Evolutionary conservation across 2,888 invertebrate genomes (phyloP).

Genomic region (Ethmia dodecea): DNA sequence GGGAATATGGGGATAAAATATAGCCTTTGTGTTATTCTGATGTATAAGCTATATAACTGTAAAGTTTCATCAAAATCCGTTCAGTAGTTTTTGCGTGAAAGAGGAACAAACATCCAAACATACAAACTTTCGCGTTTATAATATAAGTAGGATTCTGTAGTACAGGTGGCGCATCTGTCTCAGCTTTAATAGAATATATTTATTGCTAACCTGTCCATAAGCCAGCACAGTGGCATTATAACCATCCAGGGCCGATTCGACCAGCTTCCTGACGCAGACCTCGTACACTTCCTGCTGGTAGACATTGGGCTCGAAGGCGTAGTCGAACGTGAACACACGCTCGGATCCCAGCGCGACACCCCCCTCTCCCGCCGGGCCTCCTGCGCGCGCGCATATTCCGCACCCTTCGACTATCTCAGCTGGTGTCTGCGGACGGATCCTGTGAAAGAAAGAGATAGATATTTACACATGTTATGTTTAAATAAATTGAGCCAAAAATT

Average conservation of each 20-base stretch:
- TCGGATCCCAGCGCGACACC: slow-evolving; percentile 95
- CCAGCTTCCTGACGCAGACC: slow-evolving; percentile 88
- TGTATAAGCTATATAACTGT: too few relatives aligned
- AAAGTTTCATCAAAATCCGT: too few relatives aligned
- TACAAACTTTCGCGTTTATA: too few relatives aligned
- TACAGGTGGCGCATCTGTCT: too few relatives aligned
- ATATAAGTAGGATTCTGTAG: too few relatives aligned
- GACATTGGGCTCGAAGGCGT: slow-evolving; percentile 91
- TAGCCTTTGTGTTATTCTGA: too few relatives aligned
- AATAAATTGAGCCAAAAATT: too few relatives aligned
- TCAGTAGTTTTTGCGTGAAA: too few relatives aligned
- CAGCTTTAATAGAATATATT: too few relatives aligned
- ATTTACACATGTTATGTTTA: neutral
- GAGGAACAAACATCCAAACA: too few relatives aligned
- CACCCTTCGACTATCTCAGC: slow-evolving; percentile 97
- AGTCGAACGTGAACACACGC: slow-evolving; percentile 97
- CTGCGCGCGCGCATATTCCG: slow-evolving; percentile 93
- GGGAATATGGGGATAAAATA: too few relatives aligned
- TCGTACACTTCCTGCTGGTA: slow-evolving; percentile 89
- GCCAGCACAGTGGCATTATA: slow-evolving; percentile 99
- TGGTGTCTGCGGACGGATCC: slow-evolving; percentile 96
- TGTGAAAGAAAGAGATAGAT: slow-evolving; percentile 48
- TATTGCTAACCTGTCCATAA: slow-evolving; percentile 93
- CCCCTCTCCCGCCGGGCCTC: slow-evolving; percentile 92
- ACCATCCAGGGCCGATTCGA: slow-evolving; percentile 95